Conservation (phyloP, 2,113 vertebrate species). For the Pithys albifrons region DNA sequence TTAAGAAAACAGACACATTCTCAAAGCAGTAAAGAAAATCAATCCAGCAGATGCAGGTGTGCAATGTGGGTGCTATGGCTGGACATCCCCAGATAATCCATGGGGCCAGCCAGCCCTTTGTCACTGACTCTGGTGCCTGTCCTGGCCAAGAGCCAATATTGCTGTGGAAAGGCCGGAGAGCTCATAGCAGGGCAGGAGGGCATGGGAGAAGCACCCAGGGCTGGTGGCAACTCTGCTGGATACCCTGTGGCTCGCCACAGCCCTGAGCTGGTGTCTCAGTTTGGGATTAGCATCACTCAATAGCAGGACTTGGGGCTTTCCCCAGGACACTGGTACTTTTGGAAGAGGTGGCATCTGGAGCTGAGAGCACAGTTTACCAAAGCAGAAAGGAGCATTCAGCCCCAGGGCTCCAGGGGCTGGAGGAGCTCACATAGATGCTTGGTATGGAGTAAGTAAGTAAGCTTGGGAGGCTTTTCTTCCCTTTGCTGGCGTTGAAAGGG, state of each 20-base stretch:
- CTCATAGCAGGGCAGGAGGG: accelerated
- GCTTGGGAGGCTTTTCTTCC: background rate
- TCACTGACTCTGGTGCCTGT: background rate
- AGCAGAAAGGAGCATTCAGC: background rate
- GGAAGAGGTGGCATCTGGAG: background rate
- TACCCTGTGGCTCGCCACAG: background rate
- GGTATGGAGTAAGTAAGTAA: background rate
- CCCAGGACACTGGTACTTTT: background rate
- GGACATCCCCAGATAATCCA: background rate
- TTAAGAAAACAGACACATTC: background rate
- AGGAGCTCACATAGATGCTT: background rate
- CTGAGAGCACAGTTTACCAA: background rate
- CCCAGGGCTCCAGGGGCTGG: background rate
- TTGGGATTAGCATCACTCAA: background rate
- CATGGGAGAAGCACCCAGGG: background rate
- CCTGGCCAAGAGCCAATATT: background rate
- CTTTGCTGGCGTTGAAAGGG: background rate
- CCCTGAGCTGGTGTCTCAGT: background rate
- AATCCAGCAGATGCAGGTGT: background rate
- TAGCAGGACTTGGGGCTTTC: background rate
- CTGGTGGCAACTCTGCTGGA: background rate
- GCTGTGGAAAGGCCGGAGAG: background rate
- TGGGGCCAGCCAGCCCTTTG: background rate
- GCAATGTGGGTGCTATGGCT: background rate
- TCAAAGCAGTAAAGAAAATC: background rate